Evolutionary conservation across 2,888 invertebrate species (phyloP).

Genomic region (Siphlonurus alternatus): DNA sequence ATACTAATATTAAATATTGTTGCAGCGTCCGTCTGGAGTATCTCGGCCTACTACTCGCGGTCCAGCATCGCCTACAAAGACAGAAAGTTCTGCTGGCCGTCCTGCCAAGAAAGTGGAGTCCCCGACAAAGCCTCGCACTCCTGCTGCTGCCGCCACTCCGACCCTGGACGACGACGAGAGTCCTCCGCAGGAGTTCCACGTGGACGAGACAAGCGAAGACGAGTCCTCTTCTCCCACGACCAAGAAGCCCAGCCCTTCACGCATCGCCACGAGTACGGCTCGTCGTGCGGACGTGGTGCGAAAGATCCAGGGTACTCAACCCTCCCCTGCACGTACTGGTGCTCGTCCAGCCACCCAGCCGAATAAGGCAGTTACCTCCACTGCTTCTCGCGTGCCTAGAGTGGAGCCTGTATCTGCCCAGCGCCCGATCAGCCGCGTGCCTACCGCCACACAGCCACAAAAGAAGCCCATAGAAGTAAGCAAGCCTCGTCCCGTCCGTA

Average conservation of each 20-base stretch:
- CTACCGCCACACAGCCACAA: neutral
- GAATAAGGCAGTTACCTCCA: neutral
- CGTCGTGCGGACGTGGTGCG: neutral
- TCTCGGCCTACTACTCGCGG: neutral
- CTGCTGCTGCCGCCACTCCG: neutral
- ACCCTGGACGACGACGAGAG: neutral
- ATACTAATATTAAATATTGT: no score
- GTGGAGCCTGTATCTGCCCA: neutral
- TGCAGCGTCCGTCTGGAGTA: neutral
- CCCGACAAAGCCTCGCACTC: neutral
- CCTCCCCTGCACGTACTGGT: neutral
- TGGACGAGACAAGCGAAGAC: neutral
- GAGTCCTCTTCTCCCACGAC: neutral
- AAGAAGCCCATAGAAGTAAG: neutral
- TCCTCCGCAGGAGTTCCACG: neutral
- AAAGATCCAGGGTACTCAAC: neutral
- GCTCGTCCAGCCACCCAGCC: neutral
- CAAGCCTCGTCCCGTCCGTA: neutral
- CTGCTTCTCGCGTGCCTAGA: neutral
- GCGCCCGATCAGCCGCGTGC: neutral
- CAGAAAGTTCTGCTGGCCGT: neutral
- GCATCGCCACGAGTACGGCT: neutral
- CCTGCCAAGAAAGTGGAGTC: neutral
- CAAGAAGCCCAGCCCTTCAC: neutral
- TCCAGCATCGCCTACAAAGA: neutral